Base-by-base conservation (phyloP, 2,113 vertebrate genomes). In the Cheirogaleus medius region DNA sequence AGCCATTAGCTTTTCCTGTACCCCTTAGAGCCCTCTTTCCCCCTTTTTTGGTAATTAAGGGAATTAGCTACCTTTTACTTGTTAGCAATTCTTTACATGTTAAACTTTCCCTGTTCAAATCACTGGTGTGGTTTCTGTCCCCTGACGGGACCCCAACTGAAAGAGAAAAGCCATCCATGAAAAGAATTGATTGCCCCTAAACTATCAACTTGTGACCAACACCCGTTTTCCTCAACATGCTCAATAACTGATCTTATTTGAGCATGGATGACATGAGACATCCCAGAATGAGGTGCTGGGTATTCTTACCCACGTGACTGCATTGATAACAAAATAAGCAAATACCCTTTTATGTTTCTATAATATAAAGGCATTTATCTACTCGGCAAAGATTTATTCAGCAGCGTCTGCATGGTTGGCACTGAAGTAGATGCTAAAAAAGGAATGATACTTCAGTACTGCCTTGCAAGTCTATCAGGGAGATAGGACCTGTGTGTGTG, bases 341-440 rank as follows among this genome's bases (percentile, higher is more conserved):
- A 93, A 94, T 77, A 89, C 54, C 37, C 84, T 87, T 95, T 93
- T 94, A 56, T 95, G 87, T 63, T 37, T 95, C 60, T 1, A 37
- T 92, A 87, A 94, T 91, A 73, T n/a, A 42, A 76, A 97, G 69
- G 63, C 96, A 87, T 97, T 94, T 97, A 94, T 97, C 97, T 69
- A 77, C 74, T 97, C 83, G 87, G 87, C 83, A 78, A 88, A 95
- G 95, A 97, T 95, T 93, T 91, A 87, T 95, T 95, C 74, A 29
- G 83, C 68, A 91, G 5, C 0, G 0, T 74, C 11, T 20, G 68
- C 37, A 23, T 37, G 77, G 78, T 97, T 87, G 87, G 86, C 68
- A 66, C 49, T 58, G 34, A 37, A 66, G 42, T 80, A 56, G 83
- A 64, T 90, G 83, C 74, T 93, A n/a, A 63, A 69, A 93, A 81